Evolutionary conservation across 2,113 vertebrate species (phyloP).

Genomic region (Corydoras maculifer): DNA sequence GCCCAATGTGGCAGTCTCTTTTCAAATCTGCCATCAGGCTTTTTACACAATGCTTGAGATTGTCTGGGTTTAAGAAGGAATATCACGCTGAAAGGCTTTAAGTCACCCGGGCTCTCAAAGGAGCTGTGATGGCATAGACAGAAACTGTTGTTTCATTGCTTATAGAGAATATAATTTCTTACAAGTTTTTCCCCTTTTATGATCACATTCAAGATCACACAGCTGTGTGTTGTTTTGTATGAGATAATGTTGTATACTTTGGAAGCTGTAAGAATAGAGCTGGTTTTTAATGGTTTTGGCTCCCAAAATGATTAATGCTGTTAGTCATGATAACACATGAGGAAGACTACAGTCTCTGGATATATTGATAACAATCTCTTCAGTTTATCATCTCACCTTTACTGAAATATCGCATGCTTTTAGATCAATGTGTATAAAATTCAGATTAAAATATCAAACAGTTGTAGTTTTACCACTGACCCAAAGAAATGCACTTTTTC

Average conservation of each 20-base stretch:
- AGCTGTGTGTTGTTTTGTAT: slow-evolving; percentile 37
- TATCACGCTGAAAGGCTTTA: slow-evolving; percentile 22
- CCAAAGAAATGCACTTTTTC: too few relatives aligned
- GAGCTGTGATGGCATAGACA: slow-evolving; percentile 19
- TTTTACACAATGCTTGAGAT: slow-evolving; percentile 38
- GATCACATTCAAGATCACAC: slow-evolving; percentile 18
- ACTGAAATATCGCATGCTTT: slow-evolving; percentile 3
- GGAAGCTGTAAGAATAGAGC: neutral
- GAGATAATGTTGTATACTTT: slow-evolving; percentile 24
- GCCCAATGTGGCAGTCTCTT: slow-evolving; percentile 22
- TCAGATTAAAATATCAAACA: too few relatives aligned
- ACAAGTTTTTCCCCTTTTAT: slow-evolving; percentile 6
- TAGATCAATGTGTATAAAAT: too few relatives aligned
- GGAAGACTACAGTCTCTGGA: neutral
- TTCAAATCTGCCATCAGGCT: slow-evolving; percentile 30
- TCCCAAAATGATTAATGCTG: slow-evolving; percentile 11
- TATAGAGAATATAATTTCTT: slow-evolving; percentile 7
- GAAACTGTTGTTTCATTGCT: neutral
- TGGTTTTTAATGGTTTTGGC: neutral
- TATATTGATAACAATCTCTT: neutral
- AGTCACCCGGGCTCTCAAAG: slow-evolving; percentile 6
- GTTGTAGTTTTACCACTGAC: too few relatives aligned
- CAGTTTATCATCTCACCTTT: slow-evolving; percentile 13
- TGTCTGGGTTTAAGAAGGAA: slow-evolving; percentile 33
- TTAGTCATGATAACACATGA: neutral